Percentiles rank a stretch among this genome's conserved stretches.
phyloP scores from a whole-genome alignment of 2,888 invertebrate species.

The Caenorhabditis sinica region DNA sequence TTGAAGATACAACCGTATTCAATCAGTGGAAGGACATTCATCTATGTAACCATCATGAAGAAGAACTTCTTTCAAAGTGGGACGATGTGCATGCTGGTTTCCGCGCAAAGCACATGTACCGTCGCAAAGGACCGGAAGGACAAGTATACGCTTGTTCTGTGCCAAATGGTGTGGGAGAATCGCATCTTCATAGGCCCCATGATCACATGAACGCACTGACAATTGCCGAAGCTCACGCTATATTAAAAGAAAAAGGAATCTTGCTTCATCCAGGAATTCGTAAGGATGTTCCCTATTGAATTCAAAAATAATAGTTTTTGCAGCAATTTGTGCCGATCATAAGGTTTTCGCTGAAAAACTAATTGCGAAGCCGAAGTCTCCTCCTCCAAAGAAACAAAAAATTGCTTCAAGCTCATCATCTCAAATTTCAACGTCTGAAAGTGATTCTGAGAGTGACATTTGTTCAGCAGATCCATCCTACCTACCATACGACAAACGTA shows the following conservation, averaged over 20 bases:
- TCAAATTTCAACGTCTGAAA: too few relatives aligned
- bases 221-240: not conserved
- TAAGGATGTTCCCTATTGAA: not conserved
- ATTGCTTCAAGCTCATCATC: too few relatives aligned
- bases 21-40: not conserved
- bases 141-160: not conserved
- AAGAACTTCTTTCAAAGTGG: not conserved
- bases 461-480: too few relatives aligned
- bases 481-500: not conserved
- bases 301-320: not conserved
- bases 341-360: not conserved
- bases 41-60: not conserved
- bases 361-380: not conserved
- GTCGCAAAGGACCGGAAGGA: not conserved
- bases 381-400: not conserved
- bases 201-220: not conserved
- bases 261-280: constrained; percentile 17
- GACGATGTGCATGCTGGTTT: not conserved
- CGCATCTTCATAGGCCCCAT: not conserved
- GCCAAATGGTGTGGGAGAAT: too few relatives aligned
- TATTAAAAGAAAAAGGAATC: not conserved
- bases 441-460: too few relatives aligned
- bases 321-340: not conserved
- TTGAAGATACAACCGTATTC: not conserved
- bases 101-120: not conserved